Evolutionary conservation across 1,140 invertebrate genomes (phyloP), one percentile per base, ranked within the genome.

Genomic region (Protaetia brevitarsis): DNA sequence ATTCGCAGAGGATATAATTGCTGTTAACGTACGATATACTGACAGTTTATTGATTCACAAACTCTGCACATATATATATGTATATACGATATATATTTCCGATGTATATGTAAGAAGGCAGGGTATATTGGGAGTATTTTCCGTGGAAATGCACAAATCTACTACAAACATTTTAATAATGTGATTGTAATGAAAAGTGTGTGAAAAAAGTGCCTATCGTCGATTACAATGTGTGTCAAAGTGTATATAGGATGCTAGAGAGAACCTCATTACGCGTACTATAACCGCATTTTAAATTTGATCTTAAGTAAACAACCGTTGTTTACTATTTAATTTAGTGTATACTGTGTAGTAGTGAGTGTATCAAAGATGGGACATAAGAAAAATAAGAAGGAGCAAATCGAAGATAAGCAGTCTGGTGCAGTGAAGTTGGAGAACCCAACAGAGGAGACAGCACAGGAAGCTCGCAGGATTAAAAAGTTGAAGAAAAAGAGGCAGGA

Each of bases 311-410:
- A 16, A 58, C 23, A 28, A 58, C 26, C 13, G 23, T 58, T 28
- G 29, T 58, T 58, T 58, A 58, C 29, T 27, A n/a, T 58, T 28
- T 58, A 58, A 11, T 28, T 58, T 27, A 8, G 26, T 58, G 31
- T 34, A 34, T 34, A 7, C 7, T 7, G 7, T 34, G 31, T 34
- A 34, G n/a, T 34, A 7, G 31, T 34, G n/a, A 30, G n/a, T 0
- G 2, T 11, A 28, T 3, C 16, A 16, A 58, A 27, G 6, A 58
- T 58, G 56, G 56, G 56, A 28, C 56, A 58, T 21, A 58, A 58
- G 26, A 58, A 58, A 21, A 58, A 58, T 58, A 58, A 58, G 56
- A 58, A 58, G 56, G 28, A 28, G 29, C 23, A 30, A 8, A 30
- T 28, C 10, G 56, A 58, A 28, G 56, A 58, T n/a, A 30, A 58